Evolutionary conservation across 2,888 invertebrate species (phyloP).

Genomic region (Brenthis daphne): DNA sequence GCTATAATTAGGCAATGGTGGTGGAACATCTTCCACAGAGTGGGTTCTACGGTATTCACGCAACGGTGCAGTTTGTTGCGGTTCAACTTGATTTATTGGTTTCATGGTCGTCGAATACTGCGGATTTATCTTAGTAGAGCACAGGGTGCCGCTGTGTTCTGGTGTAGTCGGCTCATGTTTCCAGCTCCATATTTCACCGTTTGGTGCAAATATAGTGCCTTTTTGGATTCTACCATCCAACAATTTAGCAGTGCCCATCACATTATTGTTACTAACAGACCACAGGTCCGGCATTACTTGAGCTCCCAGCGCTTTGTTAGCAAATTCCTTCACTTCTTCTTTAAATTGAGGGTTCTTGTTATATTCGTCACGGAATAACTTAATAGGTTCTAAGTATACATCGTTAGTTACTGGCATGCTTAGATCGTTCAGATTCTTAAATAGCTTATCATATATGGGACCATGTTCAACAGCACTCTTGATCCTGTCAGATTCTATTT

Average conservation of each 20-base stretch:
- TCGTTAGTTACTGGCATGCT: constrained; percentile 78
- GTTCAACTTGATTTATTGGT: constrained; percentile 71
- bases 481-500: constrained; percentile 80
- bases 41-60: constrained; percentile 67
- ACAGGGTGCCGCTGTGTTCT: constrained; percentile 72
- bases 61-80: constrained; percentile 72
- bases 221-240: constrained; percentile 72
- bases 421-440: constrained; percentile 78
- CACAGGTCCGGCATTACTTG: constrained; percentile 73
- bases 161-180: constrained; percentile 76
- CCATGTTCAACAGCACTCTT: constrained; percentile 84
- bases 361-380: constrained; percentile 79
- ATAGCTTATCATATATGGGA: constrained; percentile 82
- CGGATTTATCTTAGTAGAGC: constrained; percentile 75
- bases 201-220: constrained; percentile 77
- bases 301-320: constrained; percentile 71
- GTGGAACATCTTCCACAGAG: constrained; percentile 69
- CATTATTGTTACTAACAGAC: constrained; percentile 69
- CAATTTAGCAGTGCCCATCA: constrained; percentile 67
- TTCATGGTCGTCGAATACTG: constrained; percentile 73
- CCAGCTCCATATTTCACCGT: constrained; percentile 81
- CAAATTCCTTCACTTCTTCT: constrained; percentile 79
- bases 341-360: constrained; percentile 79
- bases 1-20: constrained; percentile 73
- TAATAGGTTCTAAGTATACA: constrained; percentile 80